phyloP scores from a whole-genome alignment of 2,888 invertebrate species.

The Villa cingulata region DNA sequence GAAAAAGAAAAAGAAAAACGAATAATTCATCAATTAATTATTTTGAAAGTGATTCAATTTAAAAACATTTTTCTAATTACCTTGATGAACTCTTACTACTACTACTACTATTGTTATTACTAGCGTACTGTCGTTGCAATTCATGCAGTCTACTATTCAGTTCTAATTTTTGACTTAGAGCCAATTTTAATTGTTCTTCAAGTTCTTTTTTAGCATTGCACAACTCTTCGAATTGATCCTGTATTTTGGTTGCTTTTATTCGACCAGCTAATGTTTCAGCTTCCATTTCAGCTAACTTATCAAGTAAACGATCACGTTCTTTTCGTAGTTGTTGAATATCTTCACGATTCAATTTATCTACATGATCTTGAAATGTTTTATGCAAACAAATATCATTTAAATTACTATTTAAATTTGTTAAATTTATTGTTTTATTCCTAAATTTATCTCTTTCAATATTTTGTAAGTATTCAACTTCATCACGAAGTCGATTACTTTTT shows the following conservation, averaged over 20 bases:
- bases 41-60: too few species aligned
- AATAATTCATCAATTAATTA: too few species aligned
- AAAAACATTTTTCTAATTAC: constrained; percentile 21
- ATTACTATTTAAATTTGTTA: constrained; percentile 14
- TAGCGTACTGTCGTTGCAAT: constrained; percentile 29
- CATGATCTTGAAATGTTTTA: constrained; percentile 29
- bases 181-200: constrained; percentile 45
- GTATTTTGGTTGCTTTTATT: constrained; percentile 50
- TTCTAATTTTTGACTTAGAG: constrained; percentile 43
- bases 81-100: constrained; percentile 34
- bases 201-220: constrained; percentile 43
- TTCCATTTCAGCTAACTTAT: constrained; percentile 63
- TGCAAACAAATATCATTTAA: not conserved
- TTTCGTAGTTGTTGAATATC: constrained; percentile 50
- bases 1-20: too few species aligned
- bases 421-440: constrained; percentile 12
- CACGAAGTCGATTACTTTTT: constrained; percentile 55
- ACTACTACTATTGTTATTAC: constrained; percentile 16
- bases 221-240: constrained; percentile 48
- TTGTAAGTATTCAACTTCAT: constrained; percentile 55
- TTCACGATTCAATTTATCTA: constrained; percentile 31
- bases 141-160: constrained; percentile 44
- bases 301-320: constrained; percentile 62
- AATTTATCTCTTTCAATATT: constrained; percentile 28
- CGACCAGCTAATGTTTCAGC: constrained; percentile 56